Base-by-base conservation (phyloP, 2,888 invertebrate genomes). In the Tuberolachnus salignus region DNA sequence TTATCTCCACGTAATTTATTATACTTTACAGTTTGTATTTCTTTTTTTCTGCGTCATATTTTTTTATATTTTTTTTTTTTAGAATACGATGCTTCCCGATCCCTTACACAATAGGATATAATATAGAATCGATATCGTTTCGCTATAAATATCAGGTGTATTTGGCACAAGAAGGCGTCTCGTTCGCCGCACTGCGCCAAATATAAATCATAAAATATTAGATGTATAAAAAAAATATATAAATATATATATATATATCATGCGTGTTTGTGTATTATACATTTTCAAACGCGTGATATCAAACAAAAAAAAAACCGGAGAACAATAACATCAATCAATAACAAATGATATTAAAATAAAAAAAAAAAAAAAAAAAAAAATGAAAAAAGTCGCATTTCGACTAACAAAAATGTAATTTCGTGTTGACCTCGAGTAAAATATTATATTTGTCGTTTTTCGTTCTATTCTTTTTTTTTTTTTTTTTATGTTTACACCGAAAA, bases 121-220 rank as follows among this genome's bases (percentile, higher is more conserved):
- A 46, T 46, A 46, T 46, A 46, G 46, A 46, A 46, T 13, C 49
- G 4, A 61, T 72, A 59, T 14, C 26, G 26, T 19, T 72, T 59
- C 26, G 19, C 59, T 49, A 72, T 49, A 61, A 72, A 72, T 72
- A 72, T 14, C 71, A 61, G 59, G 59, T 72, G 19, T 59, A 61
- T 26, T 34, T 59, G 46, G 59, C 46, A 72, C 46, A 49, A 72
- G 26, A 59, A 71, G 14, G 59, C 26, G 26, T 46, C 59, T 71
- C 59, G n/a, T 59, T 19, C 59, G n/a, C 46, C 71, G 71, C 71
- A 72, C 19, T 72, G 71, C 71, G 59, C 71, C 71, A 72, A 16
- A 61, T 49, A 72, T 72, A 72, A 72, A 72, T 72, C 71, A 72
- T 26, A 72, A 59, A 59, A 59, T 26, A 69, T 55, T 34, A 34